These are phyloP conservation scores for Pinna nobilis DNA, from an alignment of 1,140 invertebrate species.

Conservation along the genomic window DNA sequence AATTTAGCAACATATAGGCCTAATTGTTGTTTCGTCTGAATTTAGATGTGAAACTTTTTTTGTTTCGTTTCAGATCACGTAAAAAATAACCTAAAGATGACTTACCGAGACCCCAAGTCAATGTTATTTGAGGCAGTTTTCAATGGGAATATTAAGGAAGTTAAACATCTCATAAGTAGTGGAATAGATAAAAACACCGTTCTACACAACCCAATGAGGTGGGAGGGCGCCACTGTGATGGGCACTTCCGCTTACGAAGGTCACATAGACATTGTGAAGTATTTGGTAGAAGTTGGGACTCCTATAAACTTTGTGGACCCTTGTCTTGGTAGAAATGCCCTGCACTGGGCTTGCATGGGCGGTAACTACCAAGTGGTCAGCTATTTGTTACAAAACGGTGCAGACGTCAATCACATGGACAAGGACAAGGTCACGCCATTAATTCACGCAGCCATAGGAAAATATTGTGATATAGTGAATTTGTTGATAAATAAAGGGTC, in stretches of 20 bases:
- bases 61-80: slow-evolving; percentile 8
- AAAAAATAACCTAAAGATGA: too few species aligned
- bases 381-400: slow-evolving; percentile 42
- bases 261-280: slow-evolving; percentile 55
- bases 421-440: slow-evolving; percentile 63
- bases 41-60: neutral
- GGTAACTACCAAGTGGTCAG: slow-evolving; percentile 32
- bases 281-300: slow-evolving; percentile 46
- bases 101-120: slow-evolving; percentile 37
- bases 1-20: too few species aligned
- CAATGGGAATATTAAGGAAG: slow-evolving; percentile 48
- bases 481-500: slow-evolving; percentile 57
- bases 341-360: slow-evolving; percentile 63
- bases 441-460: slow-evolving; percentile 51
- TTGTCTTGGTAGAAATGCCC: slow-evolving; percentile 47
- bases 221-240: slow-evolving; percentile 56
- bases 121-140: slow-evolving; percentile 55
- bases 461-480: slow-evolving; percentile 42
- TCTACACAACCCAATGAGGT: slow-evolving; percentile 45
- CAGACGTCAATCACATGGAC: slow-evolving; percentile 57
- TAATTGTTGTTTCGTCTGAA: neutral
- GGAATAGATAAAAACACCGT: slow-evolving; percentile 55
- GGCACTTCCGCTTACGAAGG: slow-evolving; percentile 54
- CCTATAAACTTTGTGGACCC: slow-evolving; percentile 56
- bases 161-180: slow-evolving; percentile 51